Evolutionary conservation across 2,113 vertebrate species (phyloP).

Genomic region (Semicossyphus pulcher): DNA sequence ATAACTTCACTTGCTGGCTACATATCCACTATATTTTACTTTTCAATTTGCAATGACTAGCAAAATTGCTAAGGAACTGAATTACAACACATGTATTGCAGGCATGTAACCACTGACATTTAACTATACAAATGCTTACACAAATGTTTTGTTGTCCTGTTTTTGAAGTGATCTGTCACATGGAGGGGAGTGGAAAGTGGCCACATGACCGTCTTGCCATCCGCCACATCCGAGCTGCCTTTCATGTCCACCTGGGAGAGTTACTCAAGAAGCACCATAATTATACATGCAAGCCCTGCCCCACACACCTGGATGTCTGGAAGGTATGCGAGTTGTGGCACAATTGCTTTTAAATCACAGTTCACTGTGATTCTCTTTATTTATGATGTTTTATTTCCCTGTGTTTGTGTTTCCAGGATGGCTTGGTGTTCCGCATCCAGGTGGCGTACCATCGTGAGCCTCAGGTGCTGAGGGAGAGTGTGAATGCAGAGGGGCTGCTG

Average conservation of each 20-base stretch:
- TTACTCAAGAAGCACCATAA: slow-evolving; percentile 87
- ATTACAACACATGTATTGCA: neutral
- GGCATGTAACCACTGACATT: neutral
- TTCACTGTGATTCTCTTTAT: neutral
- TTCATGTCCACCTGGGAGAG: slow-evolving; percentile 91
- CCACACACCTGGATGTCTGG: slow-evolving; percentile 89
- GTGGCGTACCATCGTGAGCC: slow-evolving; percentile 95
- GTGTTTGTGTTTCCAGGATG: slow-evolving; percentile 82
- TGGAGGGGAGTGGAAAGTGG: slow-evolving; percentile 98
- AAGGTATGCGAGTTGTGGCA: slow-evolving; percentile 71
- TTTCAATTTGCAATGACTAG: neutral
- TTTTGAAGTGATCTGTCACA: slow-evolving; percentile 91
- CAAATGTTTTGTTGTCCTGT: neutral
- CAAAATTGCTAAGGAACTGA: neutral
- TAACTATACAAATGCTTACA: neutral
- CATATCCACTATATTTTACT: neutral
- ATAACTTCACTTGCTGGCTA: no score
- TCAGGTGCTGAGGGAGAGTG: slow-evolving; percentile 89
- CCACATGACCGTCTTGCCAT: slow-evolving; percentile 90
- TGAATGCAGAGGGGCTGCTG: slow-evolving; percentile 88
- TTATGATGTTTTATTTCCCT: neutral
- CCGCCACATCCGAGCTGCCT: slow-evolving; percentile 90
- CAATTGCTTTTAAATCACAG: neutral
- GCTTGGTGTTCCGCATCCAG: slow-evolving; percentile 90
- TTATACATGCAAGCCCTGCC: slow-evolving; percentile 83